Conservation (phyloP, 2,113 vertebrate genomes). For the Phoenicopterus ruber region DNA sequence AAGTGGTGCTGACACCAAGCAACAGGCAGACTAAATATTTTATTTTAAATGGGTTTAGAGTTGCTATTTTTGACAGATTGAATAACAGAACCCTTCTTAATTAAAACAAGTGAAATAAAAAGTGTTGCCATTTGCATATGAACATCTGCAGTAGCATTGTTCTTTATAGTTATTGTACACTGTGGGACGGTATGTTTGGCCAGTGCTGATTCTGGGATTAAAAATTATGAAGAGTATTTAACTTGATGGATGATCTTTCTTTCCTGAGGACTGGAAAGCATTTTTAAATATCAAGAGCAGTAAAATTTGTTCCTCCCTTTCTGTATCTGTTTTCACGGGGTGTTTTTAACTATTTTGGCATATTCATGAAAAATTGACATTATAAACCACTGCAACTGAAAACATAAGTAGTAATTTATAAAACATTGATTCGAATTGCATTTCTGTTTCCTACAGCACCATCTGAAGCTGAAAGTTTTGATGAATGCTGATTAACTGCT, state of each 20-base stretch:
- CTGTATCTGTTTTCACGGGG: neutral
- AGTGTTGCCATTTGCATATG: constrained; percentile 38
- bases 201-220: constrained; percentile 7
- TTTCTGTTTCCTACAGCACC: neutral
- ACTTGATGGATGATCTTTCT: neutral
- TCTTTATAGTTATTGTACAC: constrained; percentile 11
- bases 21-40: constrained; percentile 8
- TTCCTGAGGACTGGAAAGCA: neutral
- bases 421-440: neutral
- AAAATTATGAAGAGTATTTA: constrained; percentile 21
- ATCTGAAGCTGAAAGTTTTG: neutral
- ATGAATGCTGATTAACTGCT: neutral
- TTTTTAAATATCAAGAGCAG: constrained; percentile 21
- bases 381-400: neutral
- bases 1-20: neutral
- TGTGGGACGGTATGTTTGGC: neutral
- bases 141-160: constrained; percentile 45
- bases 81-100: constrained; percentile 27
- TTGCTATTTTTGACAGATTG: constrained; percentile 28
- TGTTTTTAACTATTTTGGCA: neutral
- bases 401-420: neutral
- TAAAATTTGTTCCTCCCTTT: neutral
- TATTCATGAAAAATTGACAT: neutral
- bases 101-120: constrained; percentile 59
- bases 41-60: constrained; percentile 3